Evolutionary conservation across 2,113 vertebrate species (phyloP), one percentile per base, ranked within the genome.

Genomic region (Corynorhinus townsendii): DNA sequence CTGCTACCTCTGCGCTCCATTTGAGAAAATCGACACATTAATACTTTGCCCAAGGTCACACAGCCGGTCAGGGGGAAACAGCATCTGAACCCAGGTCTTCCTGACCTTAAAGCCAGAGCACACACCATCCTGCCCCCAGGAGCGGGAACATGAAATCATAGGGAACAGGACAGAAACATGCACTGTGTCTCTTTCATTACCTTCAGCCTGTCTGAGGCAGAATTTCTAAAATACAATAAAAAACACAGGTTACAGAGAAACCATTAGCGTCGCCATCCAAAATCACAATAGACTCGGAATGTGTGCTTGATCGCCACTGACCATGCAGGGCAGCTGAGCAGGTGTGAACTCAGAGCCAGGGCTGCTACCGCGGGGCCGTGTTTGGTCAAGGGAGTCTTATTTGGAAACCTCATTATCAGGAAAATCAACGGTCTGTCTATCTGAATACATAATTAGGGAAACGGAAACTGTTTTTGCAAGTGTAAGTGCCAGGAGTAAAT

Each of bases 151-250:
- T 33, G 35, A 62, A 87, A 80, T 73, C 62, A 38, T 15, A 45
- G 20, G 69, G 83, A 83, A 94, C 7, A 66, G 20, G 49, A 69
- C 43, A 38, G 62, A 92, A 71, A 75, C 40, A 9, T 9, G 19
- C 22, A 19, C 71, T 24, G 8, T n/a, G 54, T 40, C 76, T 56
- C n/a, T 40, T 62, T 24, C 69, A 45, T 62, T 30, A 64, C 30
- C 38, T 28, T 52, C 4, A 5, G 11, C 54, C 16, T 1, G 1
- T 68, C 59, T 56, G 73, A 79, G 59, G 47, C 40, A 77, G 62
- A 90, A 80, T 79, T 84, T 90, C 81, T 85, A 72, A 90, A 86
- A 81, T 30, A 52, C 11, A 80, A 71, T n/a, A 35, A 90, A 75
- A 87, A 56, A 12, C 14, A 40, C 3, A 35, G 26, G 8, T 12